Percentiles rank a stretch among this genome's conserved stretches.
Conservation (phyloP, 2,888 invertebrate species). For the Agapostemon virescens region DNA sequence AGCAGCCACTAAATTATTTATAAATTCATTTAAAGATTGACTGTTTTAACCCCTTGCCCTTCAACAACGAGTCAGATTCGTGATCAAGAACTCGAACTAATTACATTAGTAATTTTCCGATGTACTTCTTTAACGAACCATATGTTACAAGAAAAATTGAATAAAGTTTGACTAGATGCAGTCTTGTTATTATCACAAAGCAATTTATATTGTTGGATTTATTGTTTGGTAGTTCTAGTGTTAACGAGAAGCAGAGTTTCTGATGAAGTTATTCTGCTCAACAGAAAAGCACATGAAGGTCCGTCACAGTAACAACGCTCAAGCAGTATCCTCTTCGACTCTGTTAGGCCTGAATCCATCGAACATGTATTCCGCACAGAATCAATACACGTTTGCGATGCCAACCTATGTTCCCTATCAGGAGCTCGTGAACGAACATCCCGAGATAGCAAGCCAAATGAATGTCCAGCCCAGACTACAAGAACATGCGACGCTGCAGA, state of each 20-base stretch:
- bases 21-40: background rate
- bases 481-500: background rate
- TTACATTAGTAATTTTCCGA: too few relatives aligned
- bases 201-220: background rate
- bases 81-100: too few relatives aligned
- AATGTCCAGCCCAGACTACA: background rate
- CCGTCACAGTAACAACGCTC: slow-evolving; percentile 28
- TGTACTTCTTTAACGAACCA: too few relatives aligned
- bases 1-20: too few relatives aligned
- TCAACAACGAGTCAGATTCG: too few relatives aligned
- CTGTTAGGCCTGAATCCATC: slow-evolving; percentile 47
- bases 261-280: background rate
- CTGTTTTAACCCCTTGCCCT: too few relatives aligned
- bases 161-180: background rate
- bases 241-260: background rate
- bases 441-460: background rate
- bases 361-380: slow-evolving; percentile 31
- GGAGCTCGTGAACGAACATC: background rate
- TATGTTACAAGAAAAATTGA: background rate
- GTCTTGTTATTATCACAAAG: background rate
- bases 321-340: background rate
- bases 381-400: background rate
- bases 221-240: background rate
- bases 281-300: slow-evolving; percentile 48
- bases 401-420: background rate